Conservation (phyloP, 2,888 invertebrate genomes). For the Tillus elongatus region DNA sequence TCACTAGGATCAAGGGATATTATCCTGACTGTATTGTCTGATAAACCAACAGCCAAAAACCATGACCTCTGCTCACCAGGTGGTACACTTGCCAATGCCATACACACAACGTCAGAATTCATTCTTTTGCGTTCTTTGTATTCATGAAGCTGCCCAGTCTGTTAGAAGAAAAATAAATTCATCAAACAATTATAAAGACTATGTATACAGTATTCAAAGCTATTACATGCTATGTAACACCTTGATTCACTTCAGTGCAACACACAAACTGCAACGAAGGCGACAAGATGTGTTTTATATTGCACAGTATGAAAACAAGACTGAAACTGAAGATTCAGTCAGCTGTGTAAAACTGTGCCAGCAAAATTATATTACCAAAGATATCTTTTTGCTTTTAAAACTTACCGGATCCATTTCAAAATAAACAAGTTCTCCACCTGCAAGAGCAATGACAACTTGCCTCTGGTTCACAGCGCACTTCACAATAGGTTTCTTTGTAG, state of each 20-base stretch:
- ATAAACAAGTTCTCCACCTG: conserved; percentile 95
- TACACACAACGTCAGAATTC: conserved; percentile 95
- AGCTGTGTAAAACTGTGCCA: too few species aligned
- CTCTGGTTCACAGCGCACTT: conserved; percentile 97
- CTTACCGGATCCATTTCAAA: conserved; percentile 99
- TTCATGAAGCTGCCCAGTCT: conserved; percentile 97
- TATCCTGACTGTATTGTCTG: conserved; percentile 94
- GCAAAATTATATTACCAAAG: too few species aligned
- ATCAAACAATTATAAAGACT: conserved; percentile 3
- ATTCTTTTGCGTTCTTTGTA: conserved; percentile 96
- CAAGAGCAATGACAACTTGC: conserved; percentile 95
- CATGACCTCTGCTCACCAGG: conserved; percentile 90
- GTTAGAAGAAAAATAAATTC: conserved; percentile 31
- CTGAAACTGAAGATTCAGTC: too few species aligned
- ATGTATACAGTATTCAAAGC: conserved; percentile 8
- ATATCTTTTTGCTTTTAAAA: too few species aligned
- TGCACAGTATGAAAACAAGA: conserved; percentile 29
- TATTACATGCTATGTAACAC: conserved; percentile 23
- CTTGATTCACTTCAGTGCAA: conserved; percentile 41
- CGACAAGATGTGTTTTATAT: conserved; percentile 37
- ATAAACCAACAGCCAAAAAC: conserved; percentile 91
- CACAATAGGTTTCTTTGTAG: conserved; percentile 92
- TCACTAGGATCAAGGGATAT: conserved; percentile 96
- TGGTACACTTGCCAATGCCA: conserved; percentile 94
- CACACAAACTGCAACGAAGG: conserved; percentile 33